Evolutionary conservation across 2,113 vertebrate species (phyloP), one percentile per base, ranked within the genome.

Genomic region (Piliocolobus tephrosceles): DNA sequence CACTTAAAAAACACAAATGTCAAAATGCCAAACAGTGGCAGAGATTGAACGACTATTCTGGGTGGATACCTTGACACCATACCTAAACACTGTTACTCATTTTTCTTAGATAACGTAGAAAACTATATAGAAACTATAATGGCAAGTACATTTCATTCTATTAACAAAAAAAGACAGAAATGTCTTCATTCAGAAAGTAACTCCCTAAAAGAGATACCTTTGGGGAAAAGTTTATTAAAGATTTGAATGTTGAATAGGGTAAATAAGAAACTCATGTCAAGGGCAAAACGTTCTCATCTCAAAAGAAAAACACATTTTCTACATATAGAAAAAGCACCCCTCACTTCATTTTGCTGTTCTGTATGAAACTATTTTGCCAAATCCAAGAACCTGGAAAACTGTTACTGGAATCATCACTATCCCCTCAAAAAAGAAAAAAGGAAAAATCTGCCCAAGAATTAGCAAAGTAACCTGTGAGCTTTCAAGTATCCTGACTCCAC

Each of bases 251-350:
- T 84, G 58, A 92, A 40, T 80, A 92, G 27, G 57, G 73, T 45
- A 95, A 90, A 92, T 83, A 93, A 97, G 58, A 96, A 94, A 68
- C 64, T 96, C 75, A 40, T 38, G 17, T 61, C 76, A 45, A 82
- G 64, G 14, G 18, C 20, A 79, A 90, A 90, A 80, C 45, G 7
- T 68, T 95, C 55, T 66, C 50, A 79, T 84, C 38, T 80, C 57
- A 55, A 72, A 88, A 92, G 11, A 13, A 50, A 14, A 88, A 55
- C 7, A 22, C 27, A 94, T 70, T 96, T 84, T 68, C 13, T 18
- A 38, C 47, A 43, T 58, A 55, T 10, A 93, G 16, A 55, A 76
- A 78, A 92, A 55, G 6, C 17, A 86, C 2, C 5, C 17, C 30
- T 40, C 40, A 23, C 23, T 84, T 73, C 50, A 72, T 45, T 89